Evolutionary conservation across 2,888 invertebrate genomes (phyloP).

Genomic region (Steinernema carpocapsae): DNA sequence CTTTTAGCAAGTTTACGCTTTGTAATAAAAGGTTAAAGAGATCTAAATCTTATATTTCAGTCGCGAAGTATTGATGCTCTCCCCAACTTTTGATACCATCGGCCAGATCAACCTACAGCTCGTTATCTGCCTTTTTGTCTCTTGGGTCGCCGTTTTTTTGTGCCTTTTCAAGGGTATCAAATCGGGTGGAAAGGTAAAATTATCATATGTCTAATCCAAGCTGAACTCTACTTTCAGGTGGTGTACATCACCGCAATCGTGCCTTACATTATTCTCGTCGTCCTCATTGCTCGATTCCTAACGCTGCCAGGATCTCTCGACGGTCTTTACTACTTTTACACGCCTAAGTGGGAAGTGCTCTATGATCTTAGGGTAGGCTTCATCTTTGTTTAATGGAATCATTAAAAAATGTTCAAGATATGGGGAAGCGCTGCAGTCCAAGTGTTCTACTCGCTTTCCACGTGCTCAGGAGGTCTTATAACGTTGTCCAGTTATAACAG

Average conservation of each 20-base stretch:
- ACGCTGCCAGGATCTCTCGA: conserved; percentile 81
- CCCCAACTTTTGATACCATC: conserved; percentile 51
- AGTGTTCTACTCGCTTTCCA: conserved; percentile 85
- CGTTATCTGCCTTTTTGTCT: conserved; percentile 79
- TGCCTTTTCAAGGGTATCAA: conserved; percentile 82
- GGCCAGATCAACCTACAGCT: conserved; percentile 74
- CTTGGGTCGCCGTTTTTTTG: conserved; percentile 81
- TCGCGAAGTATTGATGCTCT: conserved; percentile 63
- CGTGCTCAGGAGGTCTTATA: conserved; percentile 85
- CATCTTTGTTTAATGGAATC: conserved; percentile 55
- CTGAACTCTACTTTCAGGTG: conserved; percentile 65
- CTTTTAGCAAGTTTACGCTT: too few relatives aligned
- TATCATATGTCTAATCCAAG: neutral
- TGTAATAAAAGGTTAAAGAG: too few relatives aligned
- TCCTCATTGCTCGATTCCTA: conserved; percentile 80
- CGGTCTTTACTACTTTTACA: conserved; percentile 81
- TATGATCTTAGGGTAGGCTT: conserved; percentile 76
- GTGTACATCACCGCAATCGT: conserved; percentile 72
- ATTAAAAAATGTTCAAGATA: conserved; percentile 72
- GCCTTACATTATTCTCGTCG: conserved; percentile 72
- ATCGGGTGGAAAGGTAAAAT: conserved; percentile 77
- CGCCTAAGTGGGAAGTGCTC: conserved; percentile 72
- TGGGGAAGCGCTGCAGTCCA: conserved; percentile 86
- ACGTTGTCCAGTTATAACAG: conserved; percentile 85
- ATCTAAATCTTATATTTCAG: too few relatives aligned